Evolutionary conservation across 1,140 invertebrate genomes (phyloP), one percentile per base, ranked within the genome.

Genomic region (Anoplolepis gracilipes): DNA sequence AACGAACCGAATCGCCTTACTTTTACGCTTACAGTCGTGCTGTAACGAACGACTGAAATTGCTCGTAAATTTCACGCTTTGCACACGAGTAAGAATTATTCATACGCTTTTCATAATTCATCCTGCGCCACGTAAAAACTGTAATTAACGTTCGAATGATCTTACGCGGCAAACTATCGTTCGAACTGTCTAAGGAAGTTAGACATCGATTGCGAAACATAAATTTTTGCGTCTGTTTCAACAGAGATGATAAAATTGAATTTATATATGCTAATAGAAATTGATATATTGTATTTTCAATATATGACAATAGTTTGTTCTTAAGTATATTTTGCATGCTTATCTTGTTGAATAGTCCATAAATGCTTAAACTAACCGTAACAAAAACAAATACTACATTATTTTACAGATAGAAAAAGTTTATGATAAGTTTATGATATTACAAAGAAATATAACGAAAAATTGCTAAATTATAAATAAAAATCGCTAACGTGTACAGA

Each of bases 91-190:
- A n/a, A 78, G 76, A 78, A 78, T 78, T 78, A 78, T 78, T 78
- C 76, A 78, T 78, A 49, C 28, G n/a, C n/a, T 78, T 78, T 78
- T 78, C 76, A 78, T 78, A 65, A 78, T 78, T 67, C 11, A 67
- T 28, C 42, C n/a, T 49, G 8, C 1, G 28, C 28, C n/a, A 36
- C n/a, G 19, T 36, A 65, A 77, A 65, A 78, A 65, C 16, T 33
- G 39, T 65, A 78, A 78, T 78, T 78, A 78, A 67, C 28, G n/a
- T 65, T 7, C n/a, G 42, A 49, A 16, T 10, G 16, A n/a, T 65
- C 28, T 78, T 53, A 13, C n/a, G 1, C 8, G 36, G 70, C n/a
- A 61, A 76, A 61, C 55, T 39, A 76, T 76, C 55, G 33, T 39
- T 78, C 28, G 61, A 78, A 78, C 30, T 25, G 30, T 30, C 59